Evolutionary conservation across 1,140 invertebrate species (phyloP).

Genomic region (Drosophila kikkawai): DNA sequence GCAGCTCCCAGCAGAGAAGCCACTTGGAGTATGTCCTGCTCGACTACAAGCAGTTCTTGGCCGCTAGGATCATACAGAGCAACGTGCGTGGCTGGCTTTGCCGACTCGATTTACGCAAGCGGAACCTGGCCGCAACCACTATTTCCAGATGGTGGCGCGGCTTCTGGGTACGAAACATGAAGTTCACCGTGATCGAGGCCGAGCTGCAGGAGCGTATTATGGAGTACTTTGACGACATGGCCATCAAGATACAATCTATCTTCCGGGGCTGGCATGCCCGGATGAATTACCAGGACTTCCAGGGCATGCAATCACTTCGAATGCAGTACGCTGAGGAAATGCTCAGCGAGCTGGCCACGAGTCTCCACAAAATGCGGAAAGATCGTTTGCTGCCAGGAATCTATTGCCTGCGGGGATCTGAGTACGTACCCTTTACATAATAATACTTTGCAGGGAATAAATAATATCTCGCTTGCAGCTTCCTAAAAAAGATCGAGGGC

Average conservation of each 20-base stretch:
- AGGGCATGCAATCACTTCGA: constrained; percentile 19
- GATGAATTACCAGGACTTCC: constrained; percentile 35
- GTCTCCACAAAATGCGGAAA: background rate
- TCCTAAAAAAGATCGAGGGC: constrained; percentile 13
- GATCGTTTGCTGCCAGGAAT: constrained; percentile 11
- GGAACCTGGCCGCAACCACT: constrained; percentile 12
- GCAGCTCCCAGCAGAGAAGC: no score
- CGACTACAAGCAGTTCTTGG: constrained; percentile 68
- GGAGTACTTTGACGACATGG: constrained; percentile 1
- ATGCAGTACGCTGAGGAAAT: constrained; percentile 35
- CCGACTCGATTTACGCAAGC: fast-evolving
- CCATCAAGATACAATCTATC: constrained; percentile 44
- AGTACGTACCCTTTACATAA: background rate
- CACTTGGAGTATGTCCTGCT: constrained; percentile 27
- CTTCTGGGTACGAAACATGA: background rate
- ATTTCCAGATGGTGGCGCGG: constrained; percentile 55
- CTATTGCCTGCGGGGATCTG: constrained; percentile 10
- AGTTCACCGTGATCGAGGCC: background rate
- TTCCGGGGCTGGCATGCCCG: constrained; percentile 66
- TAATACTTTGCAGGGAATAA: background rate
- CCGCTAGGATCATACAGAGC: constrained; percentile 62
- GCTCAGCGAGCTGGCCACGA: constrained; percentile 16
- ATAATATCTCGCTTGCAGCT: background rate
- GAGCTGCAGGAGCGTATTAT: constrained; percentile 11
- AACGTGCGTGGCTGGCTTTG: constrained; percentile 41